A percentile compares a stretch with the other conserved stretches of the same genome.
These are phyloP conservation scores for Mormyrus proboscirostris DNA, from an alignment of 2,797 vertebrate species.

Conservation along the genomic window DNA sequence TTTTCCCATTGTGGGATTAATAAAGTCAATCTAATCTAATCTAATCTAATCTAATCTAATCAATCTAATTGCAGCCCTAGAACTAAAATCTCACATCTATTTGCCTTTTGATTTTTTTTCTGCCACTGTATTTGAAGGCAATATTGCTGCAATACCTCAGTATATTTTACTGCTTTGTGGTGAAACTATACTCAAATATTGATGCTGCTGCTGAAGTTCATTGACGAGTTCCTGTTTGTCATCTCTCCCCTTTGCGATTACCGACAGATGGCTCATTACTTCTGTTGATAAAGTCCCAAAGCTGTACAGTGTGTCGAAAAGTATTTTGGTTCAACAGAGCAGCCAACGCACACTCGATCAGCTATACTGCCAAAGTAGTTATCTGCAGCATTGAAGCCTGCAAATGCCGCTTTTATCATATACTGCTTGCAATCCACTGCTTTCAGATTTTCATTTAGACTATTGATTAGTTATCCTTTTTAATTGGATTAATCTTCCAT, in stretches of 20 bases:
- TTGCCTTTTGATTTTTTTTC: background rate
- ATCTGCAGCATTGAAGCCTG: background rate
- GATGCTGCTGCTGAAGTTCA: background rate
- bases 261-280: background rate
- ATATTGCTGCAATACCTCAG: background rate
- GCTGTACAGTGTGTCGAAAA: background rate
- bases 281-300: background rate
- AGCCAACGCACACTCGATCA: background rate
- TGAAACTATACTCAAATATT: background rate
- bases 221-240: background rate
- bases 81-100: background rate
- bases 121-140: background rate
- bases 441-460: background rate
- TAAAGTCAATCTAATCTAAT: too few species aligned
- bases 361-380: background rate
- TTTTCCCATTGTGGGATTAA: too few species aligned
- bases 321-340: background rate
- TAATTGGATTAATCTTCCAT: background rate
- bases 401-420: background rate
- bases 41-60: too few species aligned
- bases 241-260: background rate
- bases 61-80: background rate
- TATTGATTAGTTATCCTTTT: background rate
- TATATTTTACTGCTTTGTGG: background rate
- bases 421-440: background rate